Conservation (phyloP, 2,113 vertebrate genomes). For the Sceloporus tristichus region DNA sequence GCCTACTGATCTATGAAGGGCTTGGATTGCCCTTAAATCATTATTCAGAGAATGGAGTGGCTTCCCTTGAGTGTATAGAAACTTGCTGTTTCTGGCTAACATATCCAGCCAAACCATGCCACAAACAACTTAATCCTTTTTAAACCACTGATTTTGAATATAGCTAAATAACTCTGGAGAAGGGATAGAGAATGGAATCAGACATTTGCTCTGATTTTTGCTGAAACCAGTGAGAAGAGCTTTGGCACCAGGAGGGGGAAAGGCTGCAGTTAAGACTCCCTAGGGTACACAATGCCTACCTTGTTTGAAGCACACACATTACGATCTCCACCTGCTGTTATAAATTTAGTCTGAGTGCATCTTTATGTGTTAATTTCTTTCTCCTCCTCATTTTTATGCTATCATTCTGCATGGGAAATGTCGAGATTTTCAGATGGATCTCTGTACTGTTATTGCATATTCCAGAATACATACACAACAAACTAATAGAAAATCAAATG, state of each 20-base stretch:
- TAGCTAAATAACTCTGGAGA: accelerated
- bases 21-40: neutral
- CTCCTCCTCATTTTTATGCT: neutral
- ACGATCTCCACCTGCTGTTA: neutral
- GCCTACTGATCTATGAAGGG: neutral
- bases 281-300: slow-evolving; percentile 5
- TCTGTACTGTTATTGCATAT: accelerated
- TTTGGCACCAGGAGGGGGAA: neutral
- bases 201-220: accelerated
- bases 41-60: accelerated
- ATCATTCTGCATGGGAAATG: neutral
- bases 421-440: neutral
- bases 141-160: accelerated
- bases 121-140: neutral
- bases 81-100: neutral
- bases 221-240: neutral
- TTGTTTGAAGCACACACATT: accelerated
- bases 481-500: neutral
- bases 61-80: neutral
- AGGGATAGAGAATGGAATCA: neutral
- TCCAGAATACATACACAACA: neutral
- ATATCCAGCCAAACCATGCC: neutral
- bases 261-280: neutral
- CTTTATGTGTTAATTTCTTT: neutral
- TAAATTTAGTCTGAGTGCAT: neutral